Base-by-base conservation (phyloP, 2,113 vertebrate species). In the Porphyrio hochstetteri region DNA sequence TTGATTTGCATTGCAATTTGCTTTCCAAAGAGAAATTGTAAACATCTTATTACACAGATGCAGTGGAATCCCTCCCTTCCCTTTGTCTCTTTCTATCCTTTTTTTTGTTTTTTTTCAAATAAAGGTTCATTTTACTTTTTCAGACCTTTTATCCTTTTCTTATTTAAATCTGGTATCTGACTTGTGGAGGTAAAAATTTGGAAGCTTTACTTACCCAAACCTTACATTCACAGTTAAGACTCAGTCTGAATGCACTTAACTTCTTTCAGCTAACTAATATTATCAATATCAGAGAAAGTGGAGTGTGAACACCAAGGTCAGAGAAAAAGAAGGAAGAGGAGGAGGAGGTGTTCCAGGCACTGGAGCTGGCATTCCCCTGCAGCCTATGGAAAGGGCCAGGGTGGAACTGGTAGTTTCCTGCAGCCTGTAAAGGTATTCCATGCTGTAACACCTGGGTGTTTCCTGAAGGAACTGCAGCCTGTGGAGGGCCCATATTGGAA, bases 151-250 rank as follows among this genome's bases (percentile, higher is more conserved):
- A 46, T 9, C 35, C 27, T 24, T 3, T 29, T 91, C 11, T 65
- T 29, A 48, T n/a, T 53, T 74, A 71, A 86, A 81, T 44, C 27
- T 74, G 8, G 4, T 11, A 17, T 83, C 27, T 81, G 52, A 57
- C 15, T 48, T 69, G 10, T 60, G 20, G 20, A 60, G 59, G 9
- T n/a, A 64, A 76, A 59, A 55, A 35, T 5, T 1, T 42, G 28
- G 18, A 74, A 44, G 2, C 1, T 64, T 4, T 74, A n/a, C 27
- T 7, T 9, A 33, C 1, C 3, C 7, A 46, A 35, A 52, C 13
- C 75, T 86, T 38, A 42, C 6, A n/a, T 44, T 53, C 15, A 31
- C 16, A 13, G 28, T 16, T 50, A 77, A 68, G 63, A 50, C 21
- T 64, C 31, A 33, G 1, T 55, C 63, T 63, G 24, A 82, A 63